Base-by-base conservation (phyloP, 2,888 invertebrate genomes). In the Ischnura elegans region DNA sequence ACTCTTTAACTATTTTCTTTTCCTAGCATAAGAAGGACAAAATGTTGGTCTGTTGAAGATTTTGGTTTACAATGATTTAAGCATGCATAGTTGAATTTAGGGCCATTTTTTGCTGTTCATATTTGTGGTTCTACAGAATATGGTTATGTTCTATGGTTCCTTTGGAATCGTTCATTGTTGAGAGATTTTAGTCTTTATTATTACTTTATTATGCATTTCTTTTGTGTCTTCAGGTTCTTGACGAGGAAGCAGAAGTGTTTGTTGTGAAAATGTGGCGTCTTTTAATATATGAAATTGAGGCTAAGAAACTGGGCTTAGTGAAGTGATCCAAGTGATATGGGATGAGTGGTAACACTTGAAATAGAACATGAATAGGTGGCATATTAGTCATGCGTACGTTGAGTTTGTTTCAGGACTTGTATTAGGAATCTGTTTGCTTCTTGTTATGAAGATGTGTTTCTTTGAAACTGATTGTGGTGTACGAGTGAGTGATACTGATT, bases 221-320 rank as follows among this genome's bases (percentile, higher is more conserved):
- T 61, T 25, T 94, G 93, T 94, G 95, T 94, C 94, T 94, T 96
- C 96, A 99, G 99, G 99, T 99, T 95, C 97, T 99, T 95, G 99
- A 99, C 96, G 99, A 99, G 96, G 99, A 99, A 96, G 99, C 99
- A 5, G 99, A 99, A 96, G 99, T 99, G 95, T 99, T 99, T 97
- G 99, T 99, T 95, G 99, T 99, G 94, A 99, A 99, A 97, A 99
- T 99, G 99, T 99, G 99, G 99, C 97, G 99, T 95, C 97, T 99
- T 95, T 97, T 99, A 94, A 99, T 99, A 95, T 99, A 99, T 96
- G 99, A 99, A 97, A 98, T 99, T 95, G 99, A 99, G 97, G 99
- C 99, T 94, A 99, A 99, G 96, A 99, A 99, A 96, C 97, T 98
- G 96, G 99, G 99, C 94, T 97, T 99, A 96, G 98, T 98, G 95